phyloP scores from a whole-genome alignment of 30 jellyfish, hydroid and myxozoan genomes.

The Aurelia sp. region DNA sequence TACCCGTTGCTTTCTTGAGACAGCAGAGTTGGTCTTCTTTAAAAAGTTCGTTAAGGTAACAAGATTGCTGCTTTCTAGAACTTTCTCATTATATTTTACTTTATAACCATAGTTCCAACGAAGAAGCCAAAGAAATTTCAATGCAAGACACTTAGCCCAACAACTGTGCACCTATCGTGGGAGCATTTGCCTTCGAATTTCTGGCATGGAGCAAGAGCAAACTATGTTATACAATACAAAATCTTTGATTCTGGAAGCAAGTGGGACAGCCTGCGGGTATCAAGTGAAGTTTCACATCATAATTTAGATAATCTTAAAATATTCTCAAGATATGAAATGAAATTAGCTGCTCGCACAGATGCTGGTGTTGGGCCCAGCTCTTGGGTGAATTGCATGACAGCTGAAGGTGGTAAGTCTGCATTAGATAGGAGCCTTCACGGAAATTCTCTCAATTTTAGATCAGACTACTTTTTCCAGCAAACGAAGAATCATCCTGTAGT shows the following conservation, averaged over 20 bases:
- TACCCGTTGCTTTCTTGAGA: too few relatives aligned
- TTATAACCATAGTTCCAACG: conserved; percentile 1
- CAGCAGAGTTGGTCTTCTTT: too few relatives aligned
- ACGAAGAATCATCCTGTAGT: too few relatives aligned
- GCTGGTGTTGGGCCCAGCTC: conserved; percentile 51
- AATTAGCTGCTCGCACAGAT: conserved; percentile 50
- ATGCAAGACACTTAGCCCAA: neutral
- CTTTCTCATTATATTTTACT: neutral
- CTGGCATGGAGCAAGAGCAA: conserved; percentile 1
- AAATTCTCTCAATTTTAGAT: neutral
- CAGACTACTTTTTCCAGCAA: neutral
- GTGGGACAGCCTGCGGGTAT: neutral
- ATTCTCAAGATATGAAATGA: conserved; percentile 37
- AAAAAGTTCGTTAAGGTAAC: too few relatives aligned
- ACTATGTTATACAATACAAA: neutral
- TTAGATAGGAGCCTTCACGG: neutral
- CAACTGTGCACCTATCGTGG: neutral
- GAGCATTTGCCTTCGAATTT: conserved; percentile 1
- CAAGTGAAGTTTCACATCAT: neutral
- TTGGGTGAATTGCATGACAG: conserved; percentile 53
- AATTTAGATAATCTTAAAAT: neutral
- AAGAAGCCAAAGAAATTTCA: neutral
- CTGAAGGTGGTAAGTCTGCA: conserved; percentile 49
- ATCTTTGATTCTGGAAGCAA: too few relatives aligned
- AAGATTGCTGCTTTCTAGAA: neutral